Conservation (phyloP, 2,888 invertebrate genomes). For the Cephalotes varians region DNA sequence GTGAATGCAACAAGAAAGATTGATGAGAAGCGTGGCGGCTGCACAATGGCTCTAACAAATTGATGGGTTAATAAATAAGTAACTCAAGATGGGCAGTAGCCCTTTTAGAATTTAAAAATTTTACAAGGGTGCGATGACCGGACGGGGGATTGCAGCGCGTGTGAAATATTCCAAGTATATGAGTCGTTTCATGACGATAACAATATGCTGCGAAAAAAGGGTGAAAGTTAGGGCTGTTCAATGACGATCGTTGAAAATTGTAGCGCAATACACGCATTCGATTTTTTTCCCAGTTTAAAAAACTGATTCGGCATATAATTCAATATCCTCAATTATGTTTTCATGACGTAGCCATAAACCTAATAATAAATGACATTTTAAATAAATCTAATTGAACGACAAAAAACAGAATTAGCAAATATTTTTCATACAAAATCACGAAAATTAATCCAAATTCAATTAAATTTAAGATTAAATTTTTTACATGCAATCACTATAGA, state of each 20-base stretch:
- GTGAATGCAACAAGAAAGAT: constrained; percentile 12
- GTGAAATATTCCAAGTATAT: constrained; percentile 71
- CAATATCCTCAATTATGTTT: background rate
- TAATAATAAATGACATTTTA: background rate
- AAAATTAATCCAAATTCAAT: background rate
- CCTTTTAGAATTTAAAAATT: constrained; percentile 81
- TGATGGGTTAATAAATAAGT: constrained; percentile 84
- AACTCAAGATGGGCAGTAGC: constrained; percentile 77
- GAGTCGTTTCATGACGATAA: constrained; percentile 61
- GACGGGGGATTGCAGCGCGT: constrained; percentile 59
- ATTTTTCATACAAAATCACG: background rate
- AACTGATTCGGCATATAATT: background rate
- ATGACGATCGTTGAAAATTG: constrained; percentile 62
- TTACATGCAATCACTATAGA: background rate
- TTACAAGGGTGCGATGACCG: constrained; percentile 61
- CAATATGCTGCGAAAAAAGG: constrained; percentile 69
- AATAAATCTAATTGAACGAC: too few species aligned
- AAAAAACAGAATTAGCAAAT: background rate
- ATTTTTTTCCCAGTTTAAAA: constrained; percentile 18
- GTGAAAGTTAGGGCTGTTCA: constrained; percentile 39
- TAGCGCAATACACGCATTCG: constrained; percentile 27
- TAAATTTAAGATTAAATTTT: background rate
- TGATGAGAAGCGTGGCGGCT: constrained; percentile 43
- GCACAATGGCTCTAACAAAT: constrained; percentile 78
- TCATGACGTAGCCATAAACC: background rate